A percentile compares a stretch with the other conserved stretches of the same genome.
Conservation (phyloP, 2,113 vertebrate genomes). For the Tringa solitaria region DNA sequence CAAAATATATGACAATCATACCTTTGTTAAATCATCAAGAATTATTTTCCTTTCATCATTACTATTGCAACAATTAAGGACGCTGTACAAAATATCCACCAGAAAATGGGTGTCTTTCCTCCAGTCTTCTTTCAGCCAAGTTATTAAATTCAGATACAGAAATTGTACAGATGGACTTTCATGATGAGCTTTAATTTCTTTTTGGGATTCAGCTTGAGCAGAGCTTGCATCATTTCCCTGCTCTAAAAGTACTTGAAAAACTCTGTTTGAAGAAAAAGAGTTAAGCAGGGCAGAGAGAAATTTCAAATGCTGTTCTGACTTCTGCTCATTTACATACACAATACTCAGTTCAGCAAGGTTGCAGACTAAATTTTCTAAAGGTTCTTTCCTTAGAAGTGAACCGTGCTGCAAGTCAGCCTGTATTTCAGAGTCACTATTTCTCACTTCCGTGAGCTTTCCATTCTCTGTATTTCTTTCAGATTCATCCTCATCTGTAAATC, state of each 20-base stretch:
- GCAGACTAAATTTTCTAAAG: slow-evolving; percentile 88
- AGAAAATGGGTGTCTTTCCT: slow-evolving; percentile 79
- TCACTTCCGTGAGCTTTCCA: background rate
- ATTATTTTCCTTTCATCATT: slow-evolving; percentile 79
- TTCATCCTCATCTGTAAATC: slow-evolving; percentile 75
- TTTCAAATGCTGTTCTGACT: slow-evolving; percentile 85
- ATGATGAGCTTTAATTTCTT: background rate
- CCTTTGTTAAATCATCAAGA: slow-evolving; percentile 85
- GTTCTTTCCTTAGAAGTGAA: slow-evolving; percentile 64
- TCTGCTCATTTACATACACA: slow-evolving; percentile 81
- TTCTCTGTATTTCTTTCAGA: slow-evolving; percentile 25
- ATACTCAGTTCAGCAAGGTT: slow-evolving; percentile 86
- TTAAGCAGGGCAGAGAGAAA: slow-evolving; percentile 87
- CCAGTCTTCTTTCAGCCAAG: slow-evolving; percentile 84
- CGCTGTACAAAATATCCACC: slow-evolving; percentile 93
- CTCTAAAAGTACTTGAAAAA: slow-evolving; percentile 85
- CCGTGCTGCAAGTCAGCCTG: background rate
- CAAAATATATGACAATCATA: slow-evolving; percentile 40
- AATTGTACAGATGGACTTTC: slow-evolving; percentile 84
- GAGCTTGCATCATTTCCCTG: slow-evolving; percentile 34
- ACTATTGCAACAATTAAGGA: slow-evolving; percentile 82
- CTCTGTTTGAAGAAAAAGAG: slow-evolving; percentile 81
- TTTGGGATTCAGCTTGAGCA: background rate
- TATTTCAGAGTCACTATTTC: slow-evolving; percentile 46
- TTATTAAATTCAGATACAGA: slow-evolving; percentile 80